These are phyloP conservation scores for Drosophila azteca DNA, from an alignment of 1,140 invertebrate genomes.

Conservation along the genomic window DNA sequence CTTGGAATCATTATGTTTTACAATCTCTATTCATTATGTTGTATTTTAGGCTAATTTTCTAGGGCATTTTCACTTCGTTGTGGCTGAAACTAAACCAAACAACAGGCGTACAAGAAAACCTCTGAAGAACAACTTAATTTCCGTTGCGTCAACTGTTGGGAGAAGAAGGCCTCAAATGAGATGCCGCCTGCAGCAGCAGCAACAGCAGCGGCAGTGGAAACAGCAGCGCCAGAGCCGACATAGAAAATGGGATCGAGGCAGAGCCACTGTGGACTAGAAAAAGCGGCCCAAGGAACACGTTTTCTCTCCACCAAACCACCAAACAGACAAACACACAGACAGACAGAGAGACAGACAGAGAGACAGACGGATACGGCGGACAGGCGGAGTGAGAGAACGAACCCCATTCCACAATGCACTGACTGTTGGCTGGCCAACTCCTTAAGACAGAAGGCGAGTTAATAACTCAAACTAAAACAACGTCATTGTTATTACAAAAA, in stretches of 20 bases:
- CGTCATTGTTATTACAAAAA: conserved; percentile 69
- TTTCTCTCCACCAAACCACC: neutral
- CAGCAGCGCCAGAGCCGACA: conserved; percentile 34
- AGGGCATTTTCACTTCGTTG: conserved; percentile 15
- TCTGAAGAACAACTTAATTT: conserved; percentile 64
- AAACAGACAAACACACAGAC: too few relatives aligned
- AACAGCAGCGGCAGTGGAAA: conserved; percentile 1
- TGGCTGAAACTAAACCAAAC: neutral
- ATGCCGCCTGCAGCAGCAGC: conserved; percentile 43
- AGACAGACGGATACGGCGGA: neutral
- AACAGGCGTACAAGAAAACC: neutral
- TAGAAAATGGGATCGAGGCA: conserved; percentile 48
- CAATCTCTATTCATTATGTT: too few relatives aligned
- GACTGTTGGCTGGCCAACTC: conserved; percentile 2
- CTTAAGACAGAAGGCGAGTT: conserved; percentile 61
- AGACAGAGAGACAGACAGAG: too few relatives aligned
- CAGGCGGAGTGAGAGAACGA: neutral
- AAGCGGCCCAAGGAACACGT: conserved; percentile 37
- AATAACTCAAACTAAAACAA: conserved; percentile 80
- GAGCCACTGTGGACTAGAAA: conserved; percentile 27
- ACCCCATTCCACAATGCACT: conserved; percentile 9
- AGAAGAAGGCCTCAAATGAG: conserved; percentile 58
- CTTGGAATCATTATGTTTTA: too few relatives aligned
- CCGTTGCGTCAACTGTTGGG: conserved; percentile 49
- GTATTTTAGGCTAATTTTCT: neutral